Base-by-base conservation (phyloP, 2,888 invertebrate genomes). In the Anthoptus insignis region DNA sequence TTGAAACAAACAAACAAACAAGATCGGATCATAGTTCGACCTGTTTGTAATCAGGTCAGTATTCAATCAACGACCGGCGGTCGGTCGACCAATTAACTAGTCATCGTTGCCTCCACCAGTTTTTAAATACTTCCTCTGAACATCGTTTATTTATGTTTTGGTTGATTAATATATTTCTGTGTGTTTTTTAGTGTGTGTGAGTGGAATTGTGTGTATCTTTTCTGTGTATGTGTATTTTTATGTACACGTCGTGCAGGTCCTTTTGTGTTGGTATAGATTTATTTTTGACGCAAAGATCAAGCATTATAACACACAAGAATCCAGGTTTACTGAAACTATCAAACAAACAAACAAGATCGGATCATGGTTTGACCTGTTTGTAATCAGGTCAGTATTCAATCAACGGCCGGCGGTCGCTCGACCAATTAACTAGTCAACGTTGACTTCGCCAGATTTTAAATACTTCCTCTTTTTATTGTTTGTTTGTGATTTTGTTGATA, bases 61-160 rank as follows among this genome's bases (percentile, higher is more conserved):
- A 79, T 72, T 75, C 71, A 74, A 76, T 76, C 73, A 76, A 66
- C 72, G 65, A 29, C 52, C 56, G 47, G 61, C 56, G 57, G 65
- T 53, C 69, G 59, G 59, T 63, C 61, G 13, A 34, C 73, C 81
- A 78, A 82, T 82, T 82, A 84, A 81, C 81, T 80, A 82, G 76
- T 53, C 45, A 45, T 13, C 45, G 45, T 22, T 19, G 42, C 16
- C 14, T 16, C 6, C 37, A 39, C 14, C 14, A 39, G 37, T 8
- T 39, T 14, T 14, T 1, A 8, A 39, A 39, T 39, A 39, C 14
- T 14, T 14, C 14, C 5, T 39, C 6, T 14, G 1, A 13, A 34
- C 5, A n/a, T 39, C 14, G 16, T 39, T 14, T 39, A 4, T 32
- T 32, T 11, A 32, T 11, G 32, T 32, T 32, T 4, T 9, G 6